phyloP scores from a whole-genome alignment of 2,113 vertebrate species.

The Microcebus tavaratra region DNA sequence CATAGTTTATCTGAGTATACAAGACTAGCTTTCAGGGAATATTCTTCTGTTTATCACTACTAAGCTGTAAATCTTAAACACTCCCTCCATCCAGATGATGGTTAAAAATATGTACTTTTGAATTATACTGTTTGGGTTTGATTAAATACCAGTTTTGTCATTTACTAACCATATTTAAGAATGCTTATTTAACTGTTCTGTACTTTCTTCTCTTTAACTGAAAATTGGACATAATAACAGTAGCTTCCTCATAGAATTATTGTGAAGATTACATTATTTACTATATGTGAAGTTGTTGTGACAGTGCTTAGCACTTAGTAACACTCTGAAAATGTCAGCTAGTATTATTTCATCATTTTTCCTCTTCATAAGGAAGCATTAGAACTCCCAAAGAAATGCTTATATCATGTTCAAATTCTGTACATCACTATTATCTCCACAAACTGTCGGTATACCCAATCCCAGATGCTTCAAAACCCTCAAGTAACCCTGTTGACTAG shows the following conservation, averaged over 20 bases:
- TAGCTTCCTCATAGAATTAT: background rate
- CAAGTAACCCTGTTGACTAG: background rate
- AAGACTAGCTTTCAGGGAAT: background rate
- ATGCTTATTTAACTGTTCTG: background rate
- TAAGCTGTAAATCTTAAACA: background rate
- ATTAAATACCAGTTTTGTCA: background rate
- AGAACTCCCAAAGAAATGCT: background rate
- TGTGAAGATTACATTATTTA: background rate
- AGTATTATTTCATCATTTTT: background rate
- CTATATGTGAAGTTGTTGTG: background rate
- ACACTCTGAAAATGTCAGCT: background rate
- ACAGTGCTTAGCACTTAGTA: background rate
- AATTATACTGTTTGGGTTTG: background rate
- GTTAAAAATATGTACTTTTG: background rate
- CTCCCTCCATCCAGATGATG: background rate
- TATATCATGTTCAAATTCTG: background rate
- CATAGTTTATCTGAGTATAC: background rate
- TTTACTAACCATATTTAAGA: background rate
- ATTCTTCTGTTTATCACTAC: background rate
- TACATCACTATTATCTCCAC: background rate
- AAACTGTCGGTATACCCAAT: background rate
- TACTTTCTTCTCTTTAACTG: background rate
- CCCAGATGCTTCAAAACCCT: background rate
- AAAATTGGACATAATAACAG: background rate
- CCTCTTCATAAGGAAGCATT: background rate